Evolutionary conservation across 2,888 invertebrate genomes (phyloP), one percentile per base, ranked within the genome.

Genomic region (Rhagophthalmus giganteus): DNA sequence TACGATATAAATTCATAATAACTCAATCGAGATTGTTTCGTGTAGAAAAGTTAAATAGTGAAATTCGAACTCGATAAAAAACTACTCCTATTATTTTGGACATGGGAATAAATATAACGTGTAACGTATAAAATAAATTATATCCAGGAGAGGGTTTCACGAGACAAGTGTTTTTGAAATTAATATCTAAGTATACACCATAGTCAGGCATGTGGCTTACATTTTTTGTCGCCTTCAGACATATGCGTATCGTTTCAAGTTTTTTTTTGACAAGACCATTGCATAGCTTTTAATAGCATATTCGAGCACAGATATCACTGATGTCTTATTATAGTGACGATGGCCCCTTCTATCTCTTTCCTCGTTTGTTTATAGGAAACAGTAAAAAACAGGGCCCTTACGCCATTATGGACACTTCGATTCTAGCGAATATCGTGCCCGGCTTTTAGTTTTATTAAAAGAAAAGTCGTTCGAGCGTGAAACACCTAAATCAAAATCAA

Each of bases 161-260:
- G 16, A 35, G 40, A 47, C 55, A 51, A 51, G 47, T 55, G 55
- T 55, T 55, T 55, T 48, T 51, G 51, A 55, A 47, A 55, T 55
- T 51, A 55, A 51, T 47, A 51, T 55, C 39, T 42, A 48, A 34
- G 35, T 51, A 26, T 37, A 46, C 27, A 37, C 45, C 46, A 54
- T 46, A 41, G 39, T 9, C 31, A 54, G 55, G 55, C 54, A 58
- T 54, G 51, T 58, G 54, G 40, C 38, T 50, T 34, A 28, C 28
- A 35, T 53, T 56, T 56, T 56, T 56, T 56, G 46, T 56, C 56
- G 49, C 54, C 45, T 39, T 24, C n/a, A 27, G 32, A 56, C 56
- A 56, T 56, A 40, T 56, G 56, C 50, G 49, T 54, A 49, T 49
- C 56, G 54, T 55, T 55, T 49, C 24, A 53, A 32, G 16, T 39